phyloP scores from a whole-genome alignment of 2,113 vertebrate genomes.

The Malaclemys terrapin region DNA sequence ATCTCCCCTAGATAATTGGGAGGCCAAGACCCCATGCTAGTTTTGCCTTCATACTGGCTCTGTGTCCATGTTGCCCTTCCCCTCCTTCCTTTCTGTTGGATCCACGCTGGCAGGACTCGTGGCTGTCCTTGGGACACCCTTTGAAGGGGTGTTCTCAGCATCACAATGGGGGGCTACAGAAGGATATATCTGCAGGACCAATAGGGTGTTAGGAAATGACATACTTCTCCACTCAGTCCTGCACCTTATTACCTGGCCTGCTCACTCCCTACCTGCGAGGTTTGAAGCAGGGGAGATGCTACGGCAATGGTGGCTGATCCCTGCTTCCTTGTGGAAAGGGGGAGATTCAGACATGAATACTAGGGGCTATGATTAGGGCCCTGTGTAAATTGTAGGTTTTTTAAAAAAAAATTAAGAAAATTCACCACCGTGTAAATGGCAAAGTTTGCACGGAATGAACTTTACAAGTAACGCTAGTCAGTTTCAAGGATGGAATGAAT shows the following conservation, averaged over 20 bases:
- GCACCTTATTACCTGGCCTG: not conserved
- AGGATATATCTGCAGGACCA: not conserved
- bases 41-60: not conserved
- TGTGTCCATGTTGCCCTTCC: not conserved
- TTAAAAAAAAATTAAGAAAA: not conserved
- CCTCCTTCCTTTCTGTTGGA: not conserved
- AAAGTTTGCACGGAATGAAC: too few relatives aligned
- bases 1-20: not conserved
- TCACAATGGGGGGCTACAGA: not conserved
- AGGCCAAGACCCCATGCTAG: accelerated
- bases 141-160: not conserved
- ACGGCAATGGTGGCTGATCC: not conserved
- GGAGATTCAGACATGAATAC: not conserved
- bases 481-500: too few relatives aligned
- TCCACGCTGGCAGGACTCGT: not conserved
- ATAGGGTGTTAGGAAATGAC: not conserved
- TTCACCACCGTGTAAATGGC: not conserved
- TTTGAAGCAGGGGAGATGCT: not conserved
- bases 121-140: not conserved
- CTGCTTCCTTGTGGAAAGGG: not conserved
- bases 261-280: not conserved
- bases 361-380: not conserved
- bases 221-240: not conserved
- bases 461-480: too few relatives aligned
- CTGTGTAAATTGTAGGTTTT: not conserved